Percentiles rank a stretch among this genome's conserved stretches.
These are phyloP conservation scores for Cephus sareptanus DNA, from an alignment of 2,888 invertebrate genomes.

Conservation along the genomic window DNA sequence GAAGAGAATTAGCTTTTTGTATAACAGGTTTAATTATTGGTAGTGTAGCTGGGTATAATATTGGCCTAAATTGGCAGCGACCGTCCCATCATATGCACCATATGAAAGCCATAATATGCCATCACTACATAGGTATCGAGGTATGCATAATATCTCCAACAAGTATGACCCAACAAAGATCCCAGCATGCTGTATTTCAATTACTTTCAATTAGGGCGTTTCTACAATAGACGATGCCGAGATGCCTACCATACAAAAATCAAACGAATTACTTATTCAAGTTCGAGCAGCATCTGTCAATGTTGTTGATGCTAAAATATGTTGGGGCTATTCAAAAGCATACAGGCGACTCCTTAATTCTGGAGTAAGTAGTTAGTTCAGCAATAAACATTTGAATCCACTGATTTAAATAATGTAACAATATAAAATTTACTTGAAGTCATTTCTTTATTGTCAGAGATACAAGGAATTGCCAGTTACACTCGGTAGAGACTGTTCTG, in stretches of 20 bases:
- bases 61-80: conserved; percentile 59
- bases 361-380: conserved; percentile 45
- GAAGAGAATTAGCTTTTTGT: conserved; percentile 64
- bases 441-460: conserved; percentile 50
- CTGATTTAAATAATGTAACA: neutral
- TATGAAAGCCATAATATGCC: conserved; percentile 68
- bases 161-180: neutral
- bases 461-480: conserved; percentile 69
- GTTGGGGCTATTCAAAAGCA: conserved; percentile 69
- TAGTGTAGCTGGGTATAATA: conserved; percentile 62
- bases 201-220: conserved; percentile 65
- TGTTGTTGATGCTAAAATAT: conserved; percentile 71
- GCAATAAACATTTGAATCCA: neutral
- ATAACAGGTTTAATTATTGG: conserved; percentile 66
- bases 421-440: neutral
- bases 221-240: conserved; percentile 69
- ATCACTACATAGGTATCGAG: conserved; percentile 66
- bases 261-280: conserved; percentile 71
- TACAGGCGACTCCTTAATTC: conserved; percentile 64
- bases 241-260: conserved; percentile 68
- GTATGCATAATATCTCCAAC: conserved; percentile 44
- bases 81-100: conserved; percentile 57
- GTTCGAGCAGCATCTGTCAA: conserved; percentile 74
- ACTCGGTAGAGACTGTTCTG: conserved; percentile 74
- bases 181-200: neutral